These are phyloP conservation scores for Zaprionus camerounensis DNA, from an alignment of 1,140 invertebrate species.

Conservation along the genomic window DNA sequence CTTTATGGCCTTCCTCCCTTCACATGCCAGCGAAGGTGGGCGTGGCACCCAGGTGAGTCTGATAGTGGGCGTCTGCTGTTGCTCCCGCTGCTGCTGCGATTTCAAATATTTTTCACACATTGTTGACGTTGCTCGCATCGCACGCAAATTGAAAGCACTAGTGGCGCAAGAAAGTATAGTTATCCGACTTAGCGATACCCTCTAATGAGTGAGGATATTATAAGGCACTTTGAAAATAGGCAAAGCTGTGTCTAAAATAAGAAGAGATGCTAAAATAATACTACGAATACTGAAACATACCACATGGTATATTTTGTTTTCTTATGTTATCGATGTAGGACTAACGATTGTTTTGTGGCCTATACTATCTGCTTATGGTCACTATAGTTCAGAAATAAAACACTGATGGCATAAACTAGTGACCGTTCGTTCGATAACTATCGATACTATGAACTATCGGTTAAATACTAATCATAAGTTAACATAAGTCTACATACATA, in stretches of 20 bases:
- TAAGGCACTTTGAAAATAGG: background rate
- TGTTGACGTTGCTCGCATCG: conserved; percentile 55
- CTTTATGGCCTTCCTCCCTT: conserved; percentile 6
- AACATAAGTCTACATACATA: no score
- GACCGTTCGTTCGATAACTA: no score
- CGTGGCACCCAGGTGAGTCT: background rate
- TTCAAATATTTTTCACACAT: conserved; percentile 75
- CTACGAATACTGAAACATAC: background rate
- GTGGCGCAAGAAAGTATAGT: conserved; percentile 12
- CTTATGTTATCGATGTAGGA: no score
- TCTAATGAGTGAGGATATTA: background rate
- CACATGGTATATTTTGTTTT: no score
- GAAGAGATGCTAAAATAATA: no score
- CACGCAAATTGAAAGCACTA: conserved; percentile 58
- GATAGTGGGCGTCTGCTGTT: background rate
- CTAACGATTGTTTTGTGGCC: no score
- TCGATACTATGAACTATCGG: no score
- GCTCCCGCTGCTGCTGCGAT: conserved; percentile 51
- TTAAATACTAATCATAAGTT: no score
- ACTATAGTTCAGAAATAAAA: no score
- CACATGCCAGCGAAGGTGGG: background rate
- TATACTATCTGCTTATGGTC: no score
- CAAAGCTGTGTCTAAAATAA: no score
- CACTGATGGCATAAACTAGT: no score
- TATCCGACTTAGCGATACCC: background rate